Conservation (phyloP, 2,113 vertebrate genomes). For the Gallinago jamesoni region DNA sequence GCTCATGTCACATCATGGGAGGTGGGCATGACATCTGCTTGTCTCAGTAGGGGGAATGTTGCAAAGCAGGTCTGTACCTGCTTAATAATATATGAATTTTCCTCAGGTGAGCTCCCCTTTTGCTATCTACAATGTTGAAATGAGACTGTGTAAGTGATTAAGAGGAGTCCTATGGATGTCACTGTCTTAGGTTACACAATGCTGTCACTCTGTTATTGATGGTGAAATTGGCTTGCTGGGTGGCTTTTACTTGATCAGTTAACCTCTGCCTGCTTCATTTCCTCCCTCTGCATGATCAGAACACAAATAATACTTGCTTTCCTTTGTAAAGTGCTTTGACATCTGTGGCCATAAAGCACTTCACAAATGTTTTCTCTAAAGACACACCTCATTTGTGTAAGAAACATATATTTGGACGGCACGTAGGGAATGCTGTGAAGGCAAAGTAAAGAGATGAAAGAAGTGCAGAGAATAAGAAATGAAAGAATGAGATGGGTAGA, state of each 20-base stretch:
- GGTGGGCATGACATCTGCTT: not conserved
- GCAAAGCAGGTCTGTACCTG: not conserved
- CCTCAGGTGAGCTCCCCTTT: not conserved
- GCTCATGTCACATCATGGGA: not conserved
- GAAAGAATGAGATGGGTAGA: not conserved
- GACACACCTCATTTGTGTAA: not conserved
- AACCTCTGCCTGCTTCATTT: conserved; percentile 14
- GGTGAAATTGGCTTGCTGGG: not conserved
- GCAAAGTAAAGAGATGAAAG: not conserved
- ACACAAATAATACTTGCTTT: not conserved
- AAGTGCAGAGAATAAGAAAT: not conserved
- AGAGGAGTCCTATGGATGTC: not conserved
- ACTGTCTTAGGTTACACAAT: not conserved
- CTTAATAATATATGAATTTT: not conserved
- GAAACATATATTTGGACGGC: not conserved
- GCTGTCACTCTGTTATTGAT: not conserved
- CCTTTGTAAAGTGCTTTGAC: not conserved
- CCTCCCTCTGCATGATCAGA: not conserved
- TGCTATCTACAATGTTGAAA: not conserved
- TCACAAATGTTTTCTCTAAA: not conserved
- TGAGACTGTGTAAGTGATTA: not conserved
- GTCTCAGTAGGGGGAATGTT: not conserved
- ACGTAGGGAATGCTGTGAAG: not conserved
- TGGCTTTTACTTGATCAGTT: not conserved
- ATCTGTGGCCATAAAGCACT: not conserved